phyloP scores from a whole-genome alignment of 2,888 invertebrate genomes.

The Heliconius cydno region DNA sequence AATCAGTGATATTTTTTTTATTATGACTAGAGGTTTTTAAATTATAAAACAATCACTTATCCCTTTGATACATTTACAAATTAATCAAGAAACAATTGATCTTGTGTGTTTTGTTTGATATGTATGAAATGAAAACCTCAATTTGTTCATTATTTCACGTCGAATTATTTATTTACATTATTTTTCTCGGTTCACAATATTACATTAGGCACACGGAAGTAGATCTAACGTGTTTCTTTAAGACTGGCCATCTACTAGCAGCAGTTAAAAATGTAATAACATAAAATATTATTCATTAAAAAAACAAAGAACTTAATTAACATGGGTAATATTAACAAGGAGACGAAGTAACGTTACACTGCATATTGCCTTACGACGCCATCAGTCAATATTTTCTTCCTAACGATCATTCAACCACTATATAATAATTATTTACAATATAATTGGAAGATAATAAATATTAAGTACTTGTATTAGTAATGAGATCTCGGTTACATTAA shows the following conservation, averaged over 20 bases:
- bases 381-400: slow-evolving; percentile 27
- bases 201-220: slow-evolving; percentile 75
- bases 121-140: slow-evolving; percentile 82
- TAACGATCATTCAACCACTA: slow-evolving; percentile 47
- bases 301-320: neutral
- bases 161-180: slow-evolving; percentile 52
- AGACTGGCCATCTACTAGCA: slow-evolving; percentile 16
- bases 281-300: slow-evolving; percentile 14
- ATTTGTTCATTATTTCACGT: slow-evolving; percentile 52
- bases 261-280: slow-evolving; percentile 9
- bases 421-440: slow-evolving; percentile 69
- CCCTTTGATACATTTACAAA: slow-evolving; percentile 69
- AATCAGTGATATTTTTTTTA: slow-evolving; percentile 81
- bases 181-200: slow-evolving; percentile 45
- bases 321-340: slow-evolving; percentile 2
- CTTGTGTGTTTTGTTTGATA: slow-evolving; percentile 74
- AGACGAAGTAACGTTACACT: slow-evolving; percentile 12
- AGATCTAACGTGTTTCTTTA: slow-evolving; percentile 58
- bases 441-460: slow-evolving; percentile 50
- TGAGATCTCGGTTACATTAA: slow-evolving; percentile 80
- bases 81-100: slow-evolving; percentile 67
- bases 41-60: slow-evolving; percentile 84
- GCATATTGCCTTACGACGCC: slow-evolving; percentile 13
- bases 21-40: slow-evolving; percentile 89
- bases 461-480: slow-evolving; percentile 49